Evolutionary conservation across 2,888 invertebrate genomes (phyloP).

Genomic region (Palloptera scutellata): DNA sequence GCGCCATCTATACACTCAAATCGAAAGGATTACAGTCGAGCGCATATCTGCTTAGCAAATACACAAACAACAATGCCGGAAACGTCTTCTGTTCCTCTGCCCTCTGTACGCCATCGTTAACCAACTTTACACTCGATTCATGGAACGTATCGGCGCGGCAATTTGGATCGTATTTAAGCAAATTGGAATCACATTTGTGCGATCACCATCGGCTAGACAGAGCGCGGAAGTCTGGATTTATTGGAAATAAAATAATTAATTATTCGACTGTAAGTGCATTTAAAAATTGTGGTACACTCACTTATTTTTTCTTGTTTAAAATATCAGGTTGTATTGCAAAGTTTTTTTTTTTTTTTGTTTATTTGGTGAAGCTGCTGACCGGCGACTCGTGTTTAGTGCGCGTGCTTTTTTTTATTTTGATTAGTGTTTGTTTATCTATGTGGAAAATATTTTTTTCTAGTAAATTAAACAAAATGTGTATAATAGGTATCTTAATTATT

Average conservation of each 20-base stretch:
- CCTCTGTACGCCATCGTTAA: too few relatives aligned
- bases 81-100: too few relatives aligned
- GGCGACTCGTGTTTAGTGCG: neutral
- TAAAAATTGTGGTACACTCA: neutral
- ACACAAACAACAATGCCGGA: conserved; percentile 10
- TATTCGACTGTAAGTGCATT: conserved; percentile 3
- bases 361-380: neutral
- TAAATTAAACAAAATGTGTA: too few relatives aligned
- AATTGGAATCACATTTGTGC: too few relatives aligned
- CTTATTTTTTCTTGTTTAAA: neutral
- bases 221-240: neutral
- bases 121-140: too few relatives aligned
- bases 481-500: neutral
- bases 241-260: neutral
- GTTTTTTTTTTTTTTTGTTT: neutral
- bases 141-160: too few relatives aligned
- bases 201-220: neutral
- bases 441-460: neutral
- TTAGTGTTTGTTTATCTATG: conserved; percentile 27
- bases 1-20: conserved; percentile 30
- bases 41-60: conserved; percentile 4
- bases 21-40: conserved; percentile 2
- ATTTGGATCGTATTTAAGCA: too few relatives aligned
- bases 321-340: neutral
- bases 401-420: neutral